A percentile compares a stretch with the other conserved stretches of the same genome.
phyloP scores from a whole-genome alignment of 2,113 vertebrate genomes.

The Eulemur rufifrons region DNA sequence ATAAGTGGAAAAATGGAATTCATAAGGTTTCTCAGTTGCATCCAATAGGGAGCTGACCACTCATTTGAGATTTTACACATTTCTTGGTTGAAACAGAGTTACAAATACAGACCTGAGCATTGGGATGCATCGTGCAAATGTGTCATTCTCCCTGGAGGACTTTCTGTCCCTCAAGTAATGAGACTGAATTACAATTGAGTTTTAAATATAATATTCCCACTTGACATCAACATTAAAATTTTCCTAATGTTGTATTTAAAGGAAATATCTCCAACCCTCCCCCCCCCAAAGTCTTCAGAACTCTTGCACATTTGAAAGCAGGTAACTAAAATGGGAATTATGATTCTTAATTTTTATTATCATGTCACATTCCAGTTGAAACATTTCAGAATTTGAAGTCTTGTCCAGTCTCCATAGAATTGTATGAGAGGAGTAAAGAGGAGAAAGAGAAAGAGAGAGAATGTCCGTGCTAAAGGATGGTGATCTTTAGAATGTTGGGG shows the following conservation, averaged over 20 bases:
- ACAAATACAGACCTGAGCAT: constrained; percentile 57
- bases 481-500: neutral
- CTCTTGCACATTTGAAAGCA: constrained; percentile 14
- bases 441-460: neutral
- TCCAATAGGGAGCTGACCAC: constrained; percentile 65
- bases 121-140: constrained; percentile 62
- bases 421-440: neutral
- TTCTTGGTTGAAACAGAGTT: constrained; percentile 68
- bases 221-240: constrained; percentile 57
- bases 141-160: constrained; percentile 56
- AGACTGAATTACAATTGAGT: constrained; percentile 56
- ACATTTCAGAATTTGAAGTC: constrained; percentile 3
- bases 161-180: constrained; percentile 65
- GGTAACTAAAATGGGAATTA: constrained; percentile 45
- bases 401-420: neutral
- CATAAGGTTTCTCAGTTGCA: constrained; percentile 62
- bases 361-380: constrained; percentile 26
- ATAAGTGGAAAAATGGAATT: constrained; percentile 72
- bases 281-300: neutral
- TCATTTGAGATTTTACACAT: constrained; percentile 71
- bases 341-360: constrained; percentile 44
- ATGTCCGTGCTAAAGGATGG: neutral
- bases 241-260: constrained; percentile 55
- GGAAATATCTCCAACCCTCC: constrained; percentile 2
- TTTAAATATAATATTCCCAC: constrained; percentile 69